These are phyloP conservation scores for Menura novaehollandiae DNA, from an alignment of 2,113 vertebrate species.

Conservation along the genomic window DNA sequence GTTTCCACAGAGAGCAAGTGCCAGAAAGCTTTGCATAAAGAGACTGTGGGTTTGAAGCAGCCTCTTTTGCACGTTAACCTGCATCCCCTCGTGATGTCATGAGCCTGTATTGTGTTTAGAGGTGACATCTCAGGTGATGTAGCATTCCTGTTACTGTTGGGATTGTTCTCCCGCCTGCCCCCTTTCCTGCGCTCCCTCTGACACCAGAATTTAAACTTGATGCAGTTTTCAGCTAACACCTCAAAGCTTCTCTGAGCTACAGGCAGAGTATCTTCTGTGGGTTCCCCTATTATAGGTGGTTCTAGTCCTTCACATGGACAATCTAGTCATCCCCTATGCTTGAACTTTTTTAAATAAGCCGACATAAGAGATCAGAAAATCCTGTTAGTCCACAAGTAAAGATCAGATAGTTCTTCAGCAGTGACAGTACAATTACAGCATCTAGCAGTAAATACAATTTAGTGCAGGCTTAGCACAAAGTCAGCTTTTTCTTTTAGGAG, in stretches of 20 bases:
- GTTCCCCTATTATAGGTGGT: neutral
- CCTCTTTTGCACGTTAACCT: neutral
- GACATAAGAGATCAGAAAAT: constrained; percentile 39
- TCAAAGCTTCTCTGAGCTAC: neutral
- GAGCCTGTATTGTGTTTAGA: neutral
- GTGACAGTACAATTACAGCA: constrained; percentile 64
- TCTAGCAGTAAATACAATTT: constrained; percentile 45
- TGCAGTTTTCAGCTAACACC: neutral
- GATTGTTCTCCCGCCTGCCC: neutral
- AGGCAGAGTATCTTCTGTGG: neutral
- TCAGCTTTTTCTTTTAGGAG: constrained; percentile 55
- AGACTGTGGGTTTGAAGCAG: neutral
- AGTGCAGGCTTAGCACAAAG: constrained; percentile 28
- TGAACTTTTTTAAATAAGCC: constrained; percentile 21
- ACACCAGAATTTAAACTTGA: neutral
- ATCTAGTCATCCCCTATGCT: neutral
- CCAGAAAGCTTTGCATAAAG: neutral
- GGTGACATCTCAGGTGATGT: neutral
- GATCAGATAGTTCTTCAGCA: constrained; percentile 59
- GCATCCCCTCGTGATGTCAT: neutral
- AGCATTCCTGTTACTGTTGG: neutral
- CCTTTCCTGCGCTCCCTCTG: neutral
- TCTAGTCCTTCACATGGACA: neutral
- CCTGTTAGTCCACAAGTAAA: constrained; percentile 24
- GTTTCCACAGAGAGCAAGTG: neutral